Conservation (phyloP, 2,113 vertebrate species). For the chimpanzee (Pan troglodytes) region NHGRI_mPanTro3-v2.1_pri NC_072402.2:124365001-124365500, state of each 20-base stretch:
- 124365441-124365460: background rate
- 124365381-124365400: background rate
- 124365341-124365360: rapidly evolving
- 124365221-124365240: background rate
- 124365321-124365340: background rate
- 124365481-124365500: background rate
- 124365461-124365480: background rate
- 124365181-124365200: background rate
- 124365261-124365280: rapidly evolving
- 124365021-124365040: rapidly evolving
- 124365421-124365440: rapidly evolving
- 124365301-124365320: background rate
- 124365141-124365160: rapidly evolving
- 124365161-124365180: background rate
- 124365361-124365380: background rate
- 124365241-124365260: no score
- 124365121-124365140: rapidly evolving
- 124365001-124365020: background rate
- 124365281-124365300: background rate
- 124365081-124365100: no score
- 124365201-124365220: rapidly evolving
- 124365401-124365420: background rate
- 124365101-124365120: background rate
- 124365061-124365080: no score
- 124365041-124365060: background rate